phyloP scores from a whole-genome alignment of 2,113 vertebrate species.

The Aplodontia rufa region DNA sequence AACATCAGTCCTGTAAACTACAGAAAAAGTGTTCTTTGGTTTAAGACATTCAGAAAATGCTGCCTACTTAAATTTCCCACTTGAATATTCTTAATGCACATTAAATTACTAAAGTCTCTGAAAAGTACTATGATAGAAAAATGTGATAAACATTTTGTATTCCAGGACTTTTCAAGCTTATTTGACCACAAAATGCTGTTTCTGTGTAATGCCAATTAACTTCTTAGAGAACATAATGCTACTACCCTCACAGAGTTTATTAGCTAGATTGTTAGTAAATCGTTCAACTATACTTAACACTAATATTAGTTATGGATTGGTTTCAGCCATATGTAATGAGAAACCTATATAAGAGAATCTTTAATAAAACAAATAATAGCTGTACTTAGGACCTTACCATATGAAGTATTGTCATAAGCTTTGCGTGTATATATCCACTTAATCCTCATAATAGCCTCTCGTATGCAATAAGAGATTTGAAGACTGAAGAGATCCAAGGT shows the following conservation, averaged over 20 bases:
- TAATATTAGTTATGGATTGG: conserved; percentile 23
- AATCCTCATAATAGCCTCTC: neutral
- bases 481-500: neutral
- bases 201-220: neutral
- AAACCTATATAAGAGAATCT: conserved; percentile 1
- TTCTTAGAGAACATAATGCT: neutral
- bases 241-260: neutral
- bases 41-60: conserved; percentile 17
- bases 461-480: neutral
- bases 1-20: neutral
- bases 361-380: conserved; percentile 43
- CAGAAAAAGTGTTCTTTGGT: neutral
- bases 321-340: conserved; percentile 20
- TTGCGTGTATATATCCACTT: neutral
- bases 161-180: neutral
- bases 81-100: neutral
- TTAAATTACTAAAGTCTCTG: conserved; percentile 4
- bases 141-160: neutral
- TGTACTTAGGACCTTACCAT: neutral
- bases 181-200: neutral
- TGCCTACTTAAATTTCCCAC: neutral
- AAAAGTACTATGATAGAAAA: conserved; percentile 10
- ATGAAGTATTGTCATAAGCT: neutral
- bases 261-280: neutral
- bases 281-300: conserved; percentile 18